Evolutionary conservation across 2,888 invertebrate genomes (phyloP), one percentile per base, ranked within the genome.

Genomic region (Harpagoxenus sublaevis): DNA sequence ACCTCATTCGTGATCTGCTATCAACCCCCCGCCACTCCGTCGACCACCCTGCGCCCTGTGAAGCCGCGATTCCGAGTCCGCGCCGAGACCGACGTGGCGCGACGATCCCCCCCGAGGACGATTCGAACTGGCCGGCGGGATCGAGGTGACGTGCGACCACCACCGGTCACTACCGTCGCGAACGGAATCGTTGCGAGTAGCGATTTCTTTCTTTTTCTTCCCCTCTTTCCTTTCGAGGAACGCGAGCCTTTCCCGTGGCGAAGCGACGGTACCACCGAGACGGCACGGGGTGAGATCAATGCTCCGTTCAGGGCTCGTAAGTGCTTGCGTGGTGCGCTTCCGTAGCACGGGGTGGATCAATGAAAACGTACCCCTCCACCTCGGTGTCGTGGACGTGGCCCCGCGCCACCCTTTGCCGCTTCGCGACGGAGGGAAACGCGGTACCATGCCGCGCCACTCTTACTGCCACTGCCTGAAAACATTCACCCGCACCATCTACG

Each of bases 291-390:
- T 9, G 57, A 75, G 83, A 85, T 89, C 84, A 88, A 86, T 87
- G 83, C 74, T 84, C 79, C 83, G 85, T 75, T 83, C 84, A 86
- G 86, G 88, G 84, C 87, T 90, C 74, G 88, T 87, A 86, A 90
- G 84, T 88, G 84, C 90, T 86, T 84, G 75, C 75, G 74, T 87
- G 73, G 79, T 79, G 68, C 87, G 90, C 92, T 92, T 93, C 92
- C 92, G 92, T 92, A 90, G 92, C 92, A 89, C 89, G 91, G 60
- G 91, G 92, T 87, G 95, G 95, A 95, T 95, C 95, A 95, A 95
- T 95, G 95, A 95, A 94, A 94, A 92, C 92, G 87, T 92, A 92
- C 92, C 93, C 92, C 89, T 90, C 91, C 90, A 87, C 85, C 78
- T 12, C 87, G 77, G 23, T 39, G 35, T 45, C 70, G 35, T 74